Percentiles rank a stretch among this genome's conserved stretches.
Evolutionary conservation across 2,797 vertebrate genomes (phyloP).

Genomic region (Pseudochirops corinnae): DNA sequence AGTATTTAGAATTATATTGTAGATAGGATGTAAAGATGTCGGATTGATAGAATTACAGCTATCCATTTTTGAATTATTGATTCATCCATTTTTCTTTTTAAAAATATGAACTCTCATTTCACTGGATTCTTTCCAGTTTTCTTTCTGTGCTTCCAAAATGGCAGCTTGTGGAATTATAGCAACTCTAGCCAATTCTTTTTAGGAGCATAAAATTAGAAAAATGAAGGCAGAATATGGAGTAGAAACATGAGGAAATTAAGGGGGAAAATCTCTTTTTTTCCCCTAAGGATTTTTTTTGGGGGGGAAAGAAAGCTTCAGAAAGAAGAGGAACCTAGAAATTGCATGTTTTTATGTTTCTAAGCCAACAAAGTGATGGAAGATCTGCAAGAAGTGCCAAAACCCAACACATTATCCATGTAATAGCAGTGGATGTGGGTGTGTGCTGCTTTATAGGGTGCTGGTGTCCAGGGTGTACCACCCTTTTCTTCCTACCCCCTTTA

Average conservation of each 20-base stretch:
- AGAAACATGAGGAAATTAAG: not conserved
- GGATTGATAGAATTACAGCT: accelerated
- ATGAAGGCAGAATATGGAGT: not conserved
- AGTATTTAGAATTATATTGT: not conserved
- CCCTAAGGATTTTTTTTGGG: not conserved
- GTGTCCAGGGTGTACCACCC: not conserved
- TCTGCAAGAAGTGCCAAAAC: not conserved
- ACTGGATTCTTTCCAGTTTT: not conserved
- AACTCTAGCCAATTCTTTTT: not conserved
- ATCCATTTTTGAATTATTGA: not conserved
- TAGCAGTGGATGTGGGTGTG: not conserved
- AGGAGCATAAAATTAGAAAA: accelerated
- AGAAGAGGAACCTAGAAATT: not conserved
- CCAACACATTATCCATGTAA: not conserved
- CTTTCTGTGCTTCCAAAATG: not conserved
- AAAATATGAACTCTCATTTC: not conserved
- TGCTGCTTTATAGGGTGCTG: not conserved
- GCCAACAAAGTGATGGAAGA: not conserved
- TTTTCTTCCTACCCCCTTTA: not conserved
- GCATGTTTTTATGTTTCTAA: not conserved
- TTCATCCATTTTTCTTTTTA: not conserved
- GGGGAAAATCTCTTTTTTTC: not conserved
- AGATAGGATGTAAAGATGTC: accelerated
- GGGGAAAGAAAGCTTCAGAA: not conserved
- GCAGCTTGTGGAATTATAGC: not conserved